Conservation (phyloP, 2,797 vertebrate species). For the Sphenodon punctatus region DNA sequence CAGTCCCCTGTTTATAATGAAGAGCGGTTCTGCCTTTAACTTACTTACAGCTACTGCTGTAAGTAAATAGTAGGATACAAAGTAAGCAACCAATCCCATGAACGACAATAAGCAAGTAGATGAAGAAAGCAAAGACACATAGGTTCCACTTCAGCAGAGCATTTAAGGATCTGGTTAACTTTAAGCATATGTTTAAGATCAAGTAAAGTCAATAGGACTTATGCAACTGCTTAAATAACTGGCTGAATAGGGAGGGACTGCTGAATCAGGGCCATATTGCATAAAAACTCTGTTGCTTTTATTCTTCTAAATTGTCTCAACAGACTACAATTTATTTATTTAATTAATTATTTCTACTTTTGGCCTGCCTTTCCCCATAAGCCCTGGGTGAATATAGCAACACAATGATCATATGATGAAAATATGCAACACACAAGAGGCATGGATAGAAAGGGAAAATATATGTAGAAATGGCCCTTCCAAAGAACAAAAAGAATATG, state of each 20-base stretch:
- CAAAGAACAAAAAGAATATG: not conserved
- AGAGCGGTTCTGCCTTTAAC: too few relatives aligned
- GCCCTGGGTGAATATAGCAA: too few relatives aligned
- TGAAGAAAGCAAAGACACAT: not conserved
- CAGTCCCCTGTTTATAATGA: too few relatives aligned
- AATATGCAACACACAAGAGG: conserved; percentile 6
- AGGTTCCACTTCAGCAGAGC: not conserved
- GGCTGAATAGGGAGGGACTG: not conserved
- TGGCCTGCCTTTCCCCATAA: too few relatives aligned
- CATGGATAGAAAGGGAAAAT: not conserved
- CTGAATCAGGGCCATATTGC: not conserved
- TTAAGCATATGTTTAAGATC: not conserved
- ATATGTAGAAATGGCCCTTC: conserved; percentile 15
- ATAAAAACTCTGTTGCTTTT: too few relatives aligned
- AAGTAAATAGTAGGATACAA: too few relatives aligned
- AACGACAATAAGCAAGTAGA: not conserved
- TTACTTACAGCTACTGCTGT: too few relatives aligned
- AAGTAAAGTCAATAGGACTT: not conserved
- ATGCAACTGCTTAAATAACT: not conserved
- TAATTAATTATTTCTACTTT: too few relatives aligned
- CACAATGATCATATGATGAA: not conserved
- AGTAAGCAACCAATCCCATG: too few relatives aligned
- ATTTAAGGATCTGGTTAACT: not conserved
- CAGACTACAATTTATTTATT: too few relatives aligned
- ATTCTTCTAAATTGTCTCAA: too few relatives aligned